phyloP scores from a whole-genome alignment of 2,797 vertebrate genomes.

The Cynopterus sphinx region DNA sequence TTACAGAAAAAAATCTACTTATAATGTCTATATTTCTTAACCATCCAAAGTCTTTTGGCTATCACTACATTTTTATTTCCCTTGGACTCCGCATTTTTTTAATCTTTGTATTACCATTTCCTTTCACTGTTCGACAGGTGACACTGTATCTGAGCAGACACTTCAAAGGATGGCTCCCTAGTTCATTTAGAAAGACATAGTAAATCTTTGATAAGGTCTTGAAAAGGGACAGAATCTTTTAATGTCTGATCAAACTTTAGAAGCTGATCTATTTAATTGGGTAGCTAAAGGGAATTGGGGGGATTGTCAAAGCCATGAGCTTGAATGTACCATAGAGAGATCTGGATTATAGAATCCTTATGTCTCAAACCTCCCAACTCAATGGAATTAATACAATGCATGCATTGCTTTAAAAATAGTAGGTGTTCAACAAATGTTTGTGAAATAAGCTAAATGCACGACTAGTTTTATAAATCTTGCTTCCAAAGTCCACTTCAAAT shows the following conservation, averaged over 20 bases:
- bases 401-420: not conserved
- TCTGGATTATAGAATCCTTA: not conserved
- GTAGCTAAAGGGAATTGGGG: constrained; percentile 68
- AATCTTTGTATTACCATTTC: constrained; percentile 52
- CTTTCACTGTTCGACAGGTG: constrained; percentile 52
- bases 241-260: constrained; percentile 78
- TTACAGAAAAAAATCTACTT: not conserved
- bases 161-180: constrained; percentile 64
- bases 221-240: constrained; percentile 77
- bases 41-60: not conserved
- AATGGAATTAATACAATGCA: not conserved
- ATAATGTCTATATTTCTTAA: not conserved
- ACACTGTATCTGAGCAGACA: constrained; percentile 66
- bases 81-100: not conserved
- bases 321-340: constrained; percentile 6
- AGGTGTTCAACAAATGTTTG: constrained; percentile 12
- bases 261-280: constrained; percentile 80
- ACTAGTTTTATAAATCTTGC: not conserved
- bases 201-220: constrained; percentile 79
- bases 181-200: constrained; percentile 79
- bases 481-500: constrained; percentile 1
- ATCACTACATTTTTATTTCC: constrained; percentile 31
- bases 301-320: constrained; percentile 60
- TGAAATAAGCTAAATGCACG: not conserved
- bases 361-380: constrained; percentile 2